Evolutionary conservation across 2,888 invertebrate genomes (phyloP), one percentile per base, ranked within the genome.

Genomic region (Amphimallon solstitiale): DNA sequence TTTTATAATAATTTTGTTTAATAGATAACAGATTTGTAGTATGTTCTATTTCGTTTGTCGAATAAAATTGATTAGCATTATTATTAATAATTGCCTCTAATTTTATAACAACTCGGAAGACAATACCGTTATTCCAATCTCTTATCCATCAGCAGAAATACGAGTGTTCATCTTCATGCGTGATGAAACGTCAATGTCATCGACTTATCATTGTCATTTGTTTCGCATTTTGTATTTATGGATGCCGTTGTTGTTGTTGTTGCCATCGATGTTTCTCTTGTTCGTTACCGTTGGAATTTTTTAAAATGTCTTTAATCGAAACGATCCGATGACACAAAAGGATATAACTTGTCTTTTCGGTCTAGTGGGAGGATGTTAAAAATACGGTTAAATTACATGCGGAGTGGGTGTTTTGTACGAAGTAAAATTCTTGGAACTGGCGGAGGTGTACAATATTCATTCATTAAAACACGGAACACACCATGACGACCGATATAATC

Each of bases 331-430:
- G 63, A 65, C 63, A 68, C 61, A 68, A 65, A 68, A 68, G 68
- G 68, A 68, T 68, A 68, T 65, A 51, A 56, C 66, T 62, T 65
- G 70, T 63, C 56, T 56, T 23, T 52, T 56, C 38, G 56, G 48
- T 62, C 56, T 15, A 70, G 75, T 76, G 65, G 76, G 75, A 63
- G 75, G 74, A 70, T 72, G 76, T 76, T 77, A 77, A 77, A 77
- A 77, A 77, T 77, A 77, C 74, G 71, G 73, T 74, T 76, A 75
- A 76, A 75, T 77, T 74, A 74, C 73, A 68, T n/a, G 69, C 70
- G 64, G 66, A 69, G 74, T 75, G 74, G 73, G 74, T 65, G 73
- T 48, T n/a, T 23, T 15, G 40, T 56, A 43, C 72, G 72, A 76
- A 76, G 75, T 75, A 75, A 75, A 74, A 76, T 76, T 75, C 77